Evolutionary conservation across 2,888 invertebrate species (phyloP).

Genomic region (Athalia circularis): DNA sequence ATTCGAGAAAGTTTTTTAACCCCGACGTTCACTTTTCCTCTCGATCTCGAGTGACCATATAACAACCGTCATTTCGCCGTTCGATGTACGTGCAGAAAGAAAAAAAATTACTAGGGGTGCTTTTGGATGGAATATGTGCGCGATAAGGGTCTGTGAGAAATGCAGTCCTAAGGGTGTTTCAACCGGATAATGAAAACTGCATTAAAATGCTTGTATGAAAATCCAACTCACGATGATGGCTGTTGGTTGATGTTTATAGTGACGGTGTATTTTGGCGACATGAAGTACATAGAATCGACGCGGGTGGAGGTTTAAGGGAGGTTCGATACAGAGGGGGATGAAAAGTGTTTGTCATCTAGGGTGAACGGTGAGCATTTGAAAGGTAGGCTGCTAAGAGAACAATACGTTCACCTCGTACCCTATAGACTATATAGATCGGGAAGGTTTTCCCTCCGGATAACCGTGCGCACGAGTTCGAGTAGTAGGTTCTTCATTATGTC

Average conservation of each 20-base stretch:
- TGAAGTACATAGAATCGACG: not conserved
- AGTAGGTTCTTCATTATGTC: constrained; percentile 37
- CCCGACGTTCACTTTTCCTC: not conserved
- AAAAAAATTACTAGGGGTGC: not conserved
- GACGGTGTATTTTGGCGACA: too few species aligned
- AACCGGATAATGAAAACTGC: constrained; percentile 61
- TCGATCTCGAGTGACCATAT: constrained; percentile 11
- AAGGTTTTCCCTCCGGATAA: not conserved
- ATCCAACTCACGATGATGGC: constrained; percentile 53
- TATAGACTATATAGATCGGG: not conserved
- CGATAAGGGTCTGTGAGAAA: constrained; percentile 1
- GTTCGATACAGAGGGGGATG: constrained; percentile 45
- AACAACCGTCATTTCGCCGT: constrained; percentile 3
- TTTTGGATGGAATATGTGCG: not conserved
- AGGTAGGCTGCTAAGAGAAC: constrained; percentile 50
- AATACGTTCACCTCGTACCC: constrained; percentile 60
- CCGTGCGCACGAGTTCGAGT: constrained; percentile 11
- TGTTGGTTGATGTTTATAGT: not conserved
- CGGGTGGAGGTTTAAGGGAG: constrained; percentile 45
- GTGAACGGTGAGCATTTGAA: constrained; percentile 50
- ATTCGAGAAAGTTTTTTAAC: too few species aligned
- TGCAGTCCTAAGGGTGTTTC: not conserved
- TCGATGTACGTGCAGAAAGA: too few species aligned
- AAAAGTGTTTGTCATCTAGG: constrained; percentile 65
- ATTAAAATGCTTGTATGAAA: constrained; percentile 62